Percentiles rank a stretch among this genome's conserved stretches.
Evolutionary conservation across 1,140 invertebrate genomes (phyloP).

Genomic region (Diorhabda sublineata): DNA sequence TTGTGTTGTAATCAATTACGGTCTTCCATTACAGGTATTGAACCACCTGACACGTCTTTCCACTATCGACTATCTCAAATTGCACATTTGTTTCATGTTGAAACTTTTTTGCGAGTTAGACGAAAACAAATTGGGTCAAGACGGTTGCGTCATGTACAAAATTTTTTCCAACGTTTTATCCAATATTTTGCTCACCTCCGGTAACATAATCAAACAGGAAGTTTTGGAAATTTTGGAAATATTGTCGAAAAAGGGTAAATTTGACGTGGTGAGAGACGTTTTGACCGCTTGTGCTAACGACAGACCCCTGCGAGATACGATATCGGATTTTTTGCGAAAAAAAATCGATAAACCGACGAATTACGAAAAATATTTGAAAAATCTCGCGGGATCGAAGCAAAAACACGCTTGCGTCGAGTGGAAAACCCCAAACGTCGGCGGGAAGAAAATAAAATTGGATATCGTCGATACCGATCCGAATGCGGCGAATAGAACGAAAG

Average conservation of each 20-base stretch:
- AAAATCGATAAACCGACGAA: not conserved
- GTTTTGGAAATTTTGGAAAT: constrained; percentile 7
- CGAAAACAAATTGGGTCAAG: constrained; percentile 8
- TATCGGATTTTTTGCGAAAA: constrained; percentile 8
- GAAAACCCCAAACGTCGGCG: not conserved
- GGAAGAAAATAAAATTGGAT: constrained; percentile 1
- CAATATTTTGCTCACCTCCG: not conserved
- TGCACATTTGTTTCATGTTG: constrained; percentile 1
- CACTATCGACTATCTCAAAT: not conserved
- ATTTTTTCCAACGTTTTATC: not conserved
- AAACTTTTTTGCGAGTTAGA: not conserved
- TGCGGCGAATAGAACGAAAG: no score
- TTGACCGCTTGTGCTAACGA: not conserved
- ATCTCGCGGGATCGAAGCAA: not conserved
- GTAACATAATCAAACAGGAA: constrained; percentile 10
- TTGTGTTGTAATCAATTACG: not conserved
- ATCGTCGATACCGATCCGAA: not conserved
- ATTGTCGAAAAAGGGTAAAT: constrained; percentile 3
- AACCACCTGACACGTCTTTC: constrained; percentile 9
- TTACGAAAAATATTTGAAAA: constrained; percentile 10
- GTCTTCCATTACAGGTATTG: constrained; percentile 12
- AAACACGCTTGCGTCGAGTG: constrained; percentile 8
- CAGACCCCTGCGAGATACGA: not conserved
- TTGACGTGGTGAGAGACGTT: constrained; percentile 5
- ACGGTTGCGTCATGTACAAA: not conserved